Evolutionary conservation across 1,140 invertebrate species (phyloP), one percentile per base, ranked within the genome.

Genomic region (Drosophila subobscura): DNA sequence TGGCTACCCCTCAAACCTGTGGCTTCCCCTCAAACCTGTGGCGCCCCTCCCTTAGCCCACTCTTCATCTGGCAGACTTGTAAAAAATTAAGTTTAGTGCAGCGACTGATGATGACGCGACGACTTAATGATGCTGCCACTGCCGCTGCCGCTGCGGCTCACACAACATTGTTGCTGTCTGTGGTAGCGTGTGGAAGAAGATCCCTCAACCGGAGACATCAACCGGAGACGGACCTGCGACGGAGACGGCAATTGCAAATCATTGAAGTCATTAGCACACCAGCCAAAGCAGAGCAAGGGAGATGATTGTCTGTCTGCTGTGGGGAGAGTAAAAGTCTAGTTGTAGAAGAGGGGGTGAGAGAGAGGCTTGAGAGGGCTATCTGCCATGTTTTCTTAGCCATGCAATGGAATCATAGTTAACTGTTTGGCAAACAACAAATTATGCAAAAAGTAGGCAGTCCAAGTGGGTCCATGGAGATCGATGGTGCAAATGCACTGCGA

Each of bases 111-210:
- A 58, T 40, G 42, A 44, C 20, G 23, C 44, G 44, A 65, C 52
- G 78, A 61, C 67, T 81, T 81, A 81, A 81, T 83, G 79, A 81
- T 77, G 78, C 64, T 64, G 16, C 23, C 49, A 23, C 25, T 33
- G 42, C 41, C 8, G 41, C 23, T 66, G 44, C 42, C 16, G 33
- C 33, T 37, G 33, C 3, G 10, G 33, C 33, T 12, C 33, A 12
- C 33, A 37, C 33, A 37, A 37, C 63, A 52, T 46, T 22, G 59
- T 33, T 67, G 59, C 25, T 67, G 45, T 41, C 49, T 27, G 51
- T 56, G 50, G 51, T 56, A 33, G 27, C 33, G 23, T 27, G 20
- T 44, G 50, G 29, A 14, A 20, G 44, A 46, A 20, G 44, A 37
- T 52, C 27, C 16, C 42, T 37, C 33, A 37, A 37, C 33, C 23